Evolutionary conservation across 2,113 vertebrate genomes (phyloP).

Genomic region (Podarcis raffonei): DNA sequence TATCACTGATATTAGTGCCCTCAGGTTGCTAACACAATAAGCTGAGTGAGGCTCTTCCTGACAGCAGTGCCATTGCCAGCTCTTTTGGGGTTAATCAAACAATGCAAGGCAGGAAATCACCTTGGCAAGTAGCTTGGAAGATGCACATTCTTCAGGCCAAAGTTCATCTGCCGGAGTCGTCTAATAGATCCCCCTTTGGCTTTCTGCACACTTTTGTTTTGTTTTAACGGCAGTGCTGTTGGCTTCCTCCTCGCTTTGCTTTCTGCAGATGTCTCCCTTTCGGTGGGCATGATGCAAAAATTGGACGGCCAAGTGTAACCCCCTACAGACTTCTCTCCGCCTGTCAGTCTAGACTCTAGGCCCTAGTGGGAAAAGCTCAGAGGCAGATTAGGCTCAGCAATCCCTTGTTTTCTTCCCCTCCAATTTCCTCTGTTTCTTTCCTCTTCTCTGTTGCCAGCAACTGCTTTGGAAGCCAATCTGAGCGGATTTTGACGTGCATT

Average conservation of each 20-base stretch:
- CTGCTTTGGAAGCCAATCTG: too few species aligned
- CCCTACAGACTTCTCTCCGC: constrained; percentile 5
- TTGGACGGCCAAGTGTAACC: not conserved
- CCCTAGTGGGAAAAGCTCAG: constrained; percentile 8
- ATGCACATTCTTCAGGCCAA: not conserved
- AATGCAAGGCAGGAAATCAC: constrained; percentile 61
- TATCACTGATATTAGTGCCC: constrained; percentile 56
- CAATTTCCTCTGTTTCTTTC: not conserved
- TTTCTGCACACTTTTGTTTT: constrained; percentile 39
- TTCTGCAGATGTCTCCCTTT: constrained; percentile 24
- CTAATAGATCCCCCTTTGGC: constrained; percentile 44
- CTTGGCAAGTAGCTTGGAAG: constrained; percentile 39
- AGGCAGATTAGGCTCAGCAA: not conserved
- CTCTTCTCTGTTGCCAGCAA: not conserved
- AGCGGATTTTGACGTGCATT: too few species aligned
- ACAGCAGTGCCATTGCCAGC: constrained; percentile 49
- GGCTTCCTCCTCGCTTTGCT: constrained; percentile 15
- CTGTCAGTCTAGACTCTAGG: constrained; percentile 3
- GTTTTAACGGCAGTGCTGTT: constrained; percentile 40
- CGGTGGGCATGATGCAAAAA: constrained; percentile 23
- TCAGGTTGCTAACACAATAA: constrained; percentile 53
- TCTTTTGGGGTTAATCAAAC: constrained; percentile 53
- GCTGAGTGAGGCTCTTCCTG: constrained; percentile 63
- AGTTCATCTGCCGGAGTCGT: constrained; percentile 55
- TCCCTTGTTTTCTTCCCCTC: constrained; percentile 1